Percentiles rank a stretch among this genome's conserved stretches.
These are phyloP conservation scores for Nycticorax nycticorax DNA, from an alignment of 2,113 vertebrate species.

Conservation along the genomic window DNA sequence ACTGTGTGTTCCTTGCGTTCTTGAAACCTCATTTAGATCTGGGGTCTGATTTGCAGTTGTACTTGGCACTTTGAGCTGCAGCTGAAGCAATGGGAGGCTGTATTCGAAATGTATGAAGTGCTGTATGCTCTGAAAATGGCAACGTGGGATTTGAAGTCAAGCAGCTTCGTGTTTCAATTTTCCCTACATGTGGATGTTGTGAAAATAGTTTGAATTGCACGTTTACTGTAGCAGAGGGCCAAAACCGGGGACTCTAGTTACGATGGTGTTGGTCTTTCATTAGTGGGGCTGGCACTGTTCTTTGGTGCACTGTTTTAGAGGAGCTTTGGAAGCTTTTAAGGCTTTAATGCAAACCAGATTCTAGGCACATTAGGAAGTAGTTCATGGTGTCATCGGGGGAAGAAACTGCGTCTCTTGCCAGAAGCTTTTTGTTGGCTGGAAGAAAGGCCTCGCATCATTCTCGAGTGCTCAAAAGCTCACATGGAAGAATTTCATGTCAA, in stretches of 20 bases:
- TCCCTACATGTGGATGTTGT: background rate
- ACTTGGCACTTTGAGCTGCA: background rate
- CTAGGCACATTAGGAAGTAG: background rate
- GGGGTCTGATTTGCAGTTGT: background rate
- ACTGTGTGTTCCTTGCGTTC: background rate
- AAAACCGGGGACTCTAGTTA: background rate
- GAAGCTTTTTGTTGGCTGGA: constrained; percentile 9
- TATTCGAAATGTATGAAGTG: background rate
- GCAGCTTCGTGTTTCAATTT: background rate
- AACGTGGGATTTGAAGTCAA: background rate
- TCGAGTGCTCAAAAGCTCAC: background rate
- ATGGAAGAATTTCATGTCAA: background rate
- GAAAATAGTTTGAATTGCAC: background rate
- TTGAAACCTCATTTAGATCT: constrained; percentile 29
- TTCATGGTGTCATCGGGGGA: background rate
- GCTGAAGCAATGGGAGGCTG: background rate
- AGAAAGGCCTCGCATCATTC: background rate
- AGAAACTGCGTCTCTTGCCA: background rate
- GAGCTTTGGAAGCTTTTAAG: background rate
- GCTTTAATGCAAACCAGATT: background rate
- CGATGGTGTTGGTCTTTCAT: background rate
- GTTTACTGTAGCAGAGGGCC: background rate
- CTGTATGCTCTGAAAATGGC: background rate
- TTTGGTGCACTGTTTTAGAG: background rate
- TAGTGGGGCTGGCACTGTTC: background rate